Evolutionary conservation across 2,888 invertebrate species (phyloP), one percentile per base, ranked within the genome.

Genomic region (Chrysodeixis includens): DNA sequence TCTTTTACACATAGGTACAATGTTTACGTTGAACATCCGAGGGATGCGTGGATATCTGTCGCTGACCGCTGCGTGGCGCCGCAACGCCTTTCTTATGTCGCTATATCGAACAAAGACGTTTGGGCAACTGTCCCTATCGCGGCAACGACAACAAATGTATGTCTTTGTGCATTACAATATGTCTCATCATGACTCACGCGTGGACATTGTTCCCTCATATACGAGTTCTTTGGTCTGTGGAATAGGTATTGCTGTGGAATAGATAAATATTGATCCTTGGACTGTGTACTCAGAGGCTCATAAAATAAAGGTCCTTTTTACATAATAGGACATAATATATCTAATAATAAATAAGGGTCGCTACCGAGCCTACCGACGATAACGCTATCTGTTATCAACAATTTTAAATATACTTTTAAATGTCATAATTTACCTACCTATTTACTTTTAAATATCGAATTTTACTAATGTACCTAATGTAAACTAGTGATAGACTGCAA

Each of bases 161-260:
- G 62, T 62, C 69, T 78, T 76, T 78, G 76, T 74, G 61, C 61
- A 65, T 61, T 64, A 35, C 58, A 67, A 51, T 68, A 57, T 30
- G 30, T 54, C 20, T n/a, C 51, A 57, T 40, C 44, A 49, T 79
- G 79, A 79, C 57, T 79, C 79, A 79, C 59, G 61, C 59, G 44
- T 64, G 69, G 71, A 70, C 68, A 79, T 71, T 77, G 79, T 69
- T 76, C 64, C 64, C 64, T 73, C 64, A 62, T 44, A 6, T 54
- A 57, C 16, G 52, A 14, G 40, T 65, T 55, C 61, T 60, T 66
- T 67, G 71, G 69, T 77, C 69, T 65, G 57, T 74, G 75, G 53
- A 71, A 77, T 71, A 10, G 56, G 26, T 49, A 67, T 55, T 60
- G n/a, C n/a, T 14, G 30, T 46, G 9, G 18, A 20, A 51, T 52